Evolutionary conservation across 2,113 vertebrate species (phyloP).

Genomic region (Potamarius usumacintae): DNA sequence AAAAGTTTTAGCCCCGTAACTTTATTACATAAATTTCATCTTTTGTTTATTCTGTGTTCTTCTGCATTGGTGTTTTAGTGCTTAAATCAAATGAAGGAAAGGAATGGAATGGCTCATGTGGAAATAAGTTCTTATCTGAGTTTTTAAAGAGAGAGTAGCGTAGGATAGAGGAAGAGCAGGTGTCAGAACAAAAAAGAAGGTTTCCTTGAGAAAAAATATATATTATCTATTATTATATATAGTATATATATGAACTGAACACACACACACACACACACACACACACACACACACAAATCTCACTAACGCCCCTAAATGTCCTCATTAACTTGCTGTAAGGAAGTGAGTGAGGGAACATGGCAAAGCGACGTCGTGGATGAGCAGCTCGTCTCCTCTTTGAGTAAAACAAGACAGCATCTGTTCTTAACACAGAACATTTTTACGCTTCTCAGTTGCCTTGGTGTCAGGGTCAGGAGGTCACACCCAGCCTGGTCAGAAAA

Average conservation of each 20-base stretch:
- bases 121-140: neutral
- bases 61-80: neutral
- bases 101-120: neutral
- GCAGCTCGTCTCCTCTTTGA: slow-evolving; percentile 46
- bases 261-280: slow-evolving; percentile 7
- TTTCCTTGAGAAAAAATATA: neutral
- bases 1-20: neutral
- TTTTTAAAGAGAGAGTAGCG: neutral
- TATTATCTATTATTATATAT: neutral
- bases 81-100: too few species aligned
- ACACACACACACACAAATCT: slow-evolving; percentile 7
- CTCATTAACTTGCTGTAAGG: neutral
- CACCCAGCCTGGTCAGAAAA: slow-evolving; percentile 48
- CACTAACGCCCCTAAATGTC: neutral
- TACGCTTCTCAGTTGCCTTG: slow-evolving; percentile 53
- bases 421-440: slow-evolving; percentile 58
- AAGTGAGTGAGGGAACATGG: neutral
- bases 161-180: neutral
- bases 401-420: slow-evolving; percentile 66
- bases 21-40: neutral
- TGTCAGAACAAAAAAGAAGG: neutral
- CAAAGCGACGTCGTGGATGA: neutral
- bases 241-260: neutral
- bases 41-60: neutral
- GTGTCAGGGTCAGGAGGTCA: slow-evolving; percentile 60